A percentile compares a stretch with the other conserved stretches of the same genome.
These are phyloP conservation scores for Fulmarus glacialis DNA, from an alignment of 2,113 vertebrate genomes.

Conservation along the genomic window DNA sequence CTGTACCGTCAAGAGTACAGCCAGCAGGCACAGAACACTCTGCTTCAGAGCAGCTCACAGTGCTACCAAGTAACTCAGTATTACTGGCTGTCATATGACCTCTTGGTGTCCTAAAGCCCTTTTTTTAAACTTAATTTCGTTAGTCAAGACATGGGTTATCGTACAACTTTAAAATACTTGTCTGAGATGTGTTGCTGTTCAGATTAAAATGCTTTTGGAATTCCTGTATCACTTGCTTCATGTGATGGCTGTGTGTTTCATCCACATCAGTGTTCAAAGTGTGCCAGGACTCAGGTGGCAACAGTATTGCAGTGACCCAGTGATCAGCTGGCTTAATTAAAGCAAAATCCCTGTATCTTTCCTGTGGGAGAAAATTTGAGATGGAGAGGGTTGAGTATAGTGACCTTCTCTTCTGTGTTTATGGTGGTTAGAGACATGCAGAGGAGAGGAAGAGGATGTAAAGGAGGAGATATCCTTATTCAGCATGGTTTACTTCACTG, in stretches of 20 bases:
- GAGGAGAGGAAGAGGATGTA: neutral
- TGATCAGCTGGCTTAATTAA: neutral
- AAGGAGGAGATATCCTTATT: neutral
- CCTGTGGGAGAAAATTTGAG: neutral
- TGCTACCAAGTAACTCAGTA: neutral
- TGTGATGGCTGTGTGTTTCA: neutral
- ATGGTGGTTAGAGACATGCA: neutral
- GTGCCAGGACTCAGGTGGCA: neutral
- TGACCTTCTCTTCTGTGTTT: neutral
- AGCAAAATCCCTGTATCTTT: neutral
- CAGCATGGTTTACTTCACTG: neutral
- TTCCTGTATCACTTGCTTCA: neutral
- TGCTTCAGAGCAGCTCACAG: neutral
- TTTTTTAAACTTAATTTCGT: accelerated
- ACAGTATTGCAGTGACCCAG: neutral
- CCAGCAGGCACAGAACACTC: neutral
- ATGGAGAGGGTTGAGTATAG: neutral
- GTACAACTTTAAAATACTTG: neutral
- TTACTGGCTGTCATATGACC: neutral
- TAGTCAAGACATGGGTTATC: neutral
- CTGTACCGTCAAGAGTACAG: neutral
- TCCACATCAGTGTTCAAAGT: neutral
- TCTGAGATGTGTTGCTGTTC: neutral
- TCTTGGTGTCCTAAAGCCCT: neutral
- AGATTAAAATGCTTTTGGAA: neutral